A percentile compares a stretch with the other conserved stretches of the same genome.
Conservation (phyloP, 2,797 vertebrate species). For the Enteromius unitaeniatus region DNA sequence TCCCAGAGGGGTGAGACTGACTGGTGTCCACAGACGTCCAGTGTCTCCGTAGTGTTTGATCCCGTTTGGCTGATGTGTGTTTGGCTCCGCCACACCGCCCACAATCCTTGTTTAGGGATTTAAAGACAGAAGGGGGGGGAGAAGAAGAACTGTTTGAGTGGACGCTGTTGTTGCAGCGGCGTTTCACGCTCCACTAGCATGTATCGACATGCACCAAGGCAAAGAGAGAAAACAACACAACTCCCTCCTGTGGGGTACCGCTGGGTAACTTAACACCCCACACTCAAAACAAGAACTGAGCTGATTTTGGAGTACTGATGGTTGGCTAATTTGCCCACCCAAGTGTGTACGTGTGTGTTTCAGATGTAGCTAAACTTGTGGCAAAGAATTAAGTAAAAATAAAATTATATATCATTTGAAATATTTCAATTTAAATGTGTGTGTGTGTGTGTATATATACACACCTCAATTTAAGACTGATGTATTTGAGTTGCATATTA, state of each 20-base stretch:
- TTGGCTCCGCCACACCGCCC: conserved; percentile 10
- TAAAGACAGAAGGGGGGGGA: conserved; percentile 20
- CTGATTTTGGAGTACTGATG: conserved; percentile 15
- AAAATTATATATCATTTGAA: too few relatives aligned
- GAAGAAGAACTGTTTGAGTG: conserved; percentile 41
- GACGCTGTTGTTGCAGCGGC: conserved; percentile 26
- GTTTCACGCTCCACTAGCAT: conserved; percentile 49
- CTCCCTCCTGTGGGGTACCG: conserved; percentile 40
- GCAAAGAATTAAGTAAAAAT: neutral
- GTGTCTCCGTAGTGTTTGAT: conserved; percentile 34
- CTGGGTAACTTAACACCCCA: conserved; percentile 40
- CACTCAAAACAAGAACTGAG: conserved; percentile 1
- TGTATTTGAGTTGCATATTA: neutral
- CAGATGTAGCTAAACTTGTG: neutral
- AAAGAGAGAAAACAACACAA: conserved; percentile 32
- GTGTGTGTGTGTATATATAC: too few relatives aligned
- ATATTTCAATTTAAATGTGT: too few relatives aligned
- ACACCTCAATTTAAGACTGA: neutral
- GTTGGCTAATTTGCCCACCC: neutral
- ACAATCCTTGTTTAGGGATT: conserved; percentile 17
- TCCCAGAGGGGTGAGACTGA: neutral
- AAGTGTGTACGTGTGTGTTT: conserved; percentile 10
- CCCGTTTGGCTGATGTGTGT: neutral
- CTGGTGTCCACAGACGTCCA: conserved; percentile 25
- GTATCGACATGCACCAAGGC: conserved; percentile 40